Base-by-base conservation (phyloP, 2,888 invertebrate species). In the Caenorhabditis afra region DNA sequence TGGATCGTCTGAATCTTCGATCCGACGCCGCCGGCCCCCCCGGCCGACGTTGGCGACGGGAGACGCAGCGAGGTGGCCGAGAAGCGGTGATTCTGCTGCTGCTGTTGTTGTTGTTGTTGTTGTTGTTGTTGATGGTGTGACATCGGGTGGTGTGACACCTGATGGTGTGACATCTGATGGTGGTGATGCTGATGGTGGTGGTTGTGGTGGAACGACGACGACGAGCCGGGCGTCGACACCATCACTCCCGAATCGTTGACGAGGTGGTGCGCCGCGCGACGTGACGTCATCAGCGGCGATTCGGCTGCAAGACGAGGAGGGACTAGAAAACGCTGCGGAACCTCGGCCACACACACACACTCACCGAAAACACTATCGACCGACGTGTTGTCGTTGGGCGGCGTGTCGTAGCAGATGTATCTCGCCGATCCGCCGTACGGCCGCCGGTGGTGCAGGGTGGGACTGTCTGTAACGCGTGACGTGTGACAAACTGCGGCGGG, bases 281-380 rank as follows among this genome's bases (percentile, higher is more conserved):
- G n/a, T 7, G 29, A 29, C 29, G 29, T 5, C 29, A 29, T 29
- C 29, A 29, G 29, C 12, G 64, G 71, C 4, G 64, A 62, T 14
- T 71, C 70, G 3, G 45, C 62, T 65, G 47, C 16, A 59, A n/a
- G n/a, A n/a, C n/a, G n/a, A n/a, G n/a, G n/a, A n/a, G n/a, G n/a
- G n/a, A n/a, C n/a, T n/a, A n/a, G n/a, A n/a, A n/a, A n/a, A n/a
- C n/a, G n/a, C n/a, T n/a, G n/a, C n/a, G n/a, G n/a, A n/a, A n/a
- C n/a, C n/a, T n/a, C n/a, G n/a, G n/a, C n/a, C n/a, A n/a, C n/a
- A n/a, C n/a, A n/a, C n/a, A n/a, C n/a, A n/a, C n/a, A n/a, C n/a
- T 14, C 14, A 75, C 75, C 68, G 18, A 76, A 76, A 2, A 76
- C 76, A 35, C 76, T 76, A 29, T 76, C 76, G 4, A 64, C 62